phyloP scores from a whole-genome alignment of 2,888 invertebrate species.

The Heliconius charithonia region DNA sequence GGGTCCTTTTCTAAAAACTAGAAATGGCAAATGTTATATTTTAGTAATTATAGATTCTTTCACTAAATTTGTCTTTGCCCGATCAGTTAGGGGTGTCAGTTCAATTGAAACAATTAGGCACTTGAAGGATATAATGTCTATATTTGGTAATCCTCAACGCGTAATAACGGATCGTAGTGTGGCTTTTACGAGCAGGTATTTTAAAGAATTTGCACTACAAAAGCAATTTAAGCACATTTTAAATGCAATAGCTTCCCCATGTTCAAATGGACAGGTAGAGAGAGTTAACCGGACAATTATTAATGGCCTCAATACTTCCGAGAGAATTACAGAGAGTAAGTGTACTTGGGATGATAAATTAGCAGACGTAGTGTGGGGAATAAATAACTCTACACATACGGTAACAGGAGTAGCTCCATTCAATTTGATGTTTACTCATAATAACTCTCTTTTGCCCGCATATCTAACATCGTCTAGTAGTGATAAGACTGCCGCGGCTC shows the following conservation, averaged over 20 bases:
- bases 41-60: conserved; percentile 7
- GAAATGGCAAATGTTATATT: too few species aligned
- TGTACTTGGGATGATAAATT: conserved; percentile 43
- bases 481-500: neutral
- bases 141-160: conserved; percentile 41
- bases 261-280: conserved; percentile 44
- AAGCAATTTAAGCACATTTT: conserved; percentile 47
- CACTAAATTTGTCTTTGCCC: conserved; percentile 39
- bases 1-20: too few species aligned
- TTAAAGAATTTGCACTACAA: conserved; percentile 45
- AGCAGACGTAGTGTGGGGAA: conserved; percentile 43
- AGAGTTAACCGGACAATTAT: conserved; percentile 42
- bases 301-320: conserved; percentile 41
- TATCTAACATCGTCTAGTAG: conserved; percentile 9
- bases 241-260: conserved; percentile 38
- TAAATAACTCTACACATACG: conserved; percentile 43
- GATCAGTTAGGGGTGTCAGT: conserved; percentile 27
- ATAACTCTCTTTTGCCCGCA: conserved; percentile 34
- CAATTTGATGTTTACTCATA: conserved; percentile 43
- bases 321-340: conserved; percentile 40
- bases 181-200: conserved; percentile 49
- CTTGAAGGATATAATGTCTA: conserved; percentile 35
- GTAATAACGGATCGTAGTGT: conserved; percentile 44
- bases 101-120: conserved; percentile 10
- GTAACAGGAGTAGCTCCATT: conserved; percentile 42